phyloP scores from a whole-genome alignment of 2,888 invertebrate genomes.

The Sesamia inferens region DNA sequence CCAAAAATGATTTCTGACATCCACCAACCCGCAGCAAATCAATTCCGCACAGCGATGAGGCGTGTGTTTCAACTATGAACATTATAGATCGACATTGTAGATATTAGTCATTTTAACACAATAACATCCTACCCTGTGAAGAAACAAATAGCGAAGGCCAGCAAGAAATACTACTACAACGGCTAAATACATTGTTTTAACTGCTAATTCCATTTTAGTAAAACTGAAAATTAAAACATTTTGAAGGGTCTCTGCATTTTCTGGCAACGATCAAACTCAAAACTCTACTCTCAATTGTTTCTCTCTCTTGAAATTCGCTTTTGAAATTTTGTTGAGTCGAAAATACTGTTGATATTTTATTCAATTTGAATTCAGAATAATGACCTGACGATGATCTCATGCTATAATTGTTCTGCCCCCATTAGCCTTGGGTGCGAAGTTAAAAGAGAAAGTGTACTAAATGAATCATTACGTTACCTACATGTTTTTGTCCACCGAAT shows the following conservation, averaged over 20 bases:
- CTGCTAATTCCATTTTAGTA: not conserved
- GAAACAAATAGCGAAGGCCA: not conserved
- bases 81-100: not conserved
- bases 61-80: not conserved
- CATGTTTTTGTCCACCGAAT: conserved; percentile 46
- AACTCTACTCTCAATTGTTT: too few species aligned
- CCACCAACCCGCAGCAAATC: not conserved
- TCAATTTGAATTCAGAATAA: conserved; percentile 51
- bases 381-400: conserved; percentile 55
- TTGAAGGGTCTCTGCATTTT: not conserved
- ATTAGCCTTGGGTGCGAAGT: conserved; percentile 65
- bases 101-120: not conserved
- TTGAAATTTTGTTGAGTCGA: not conserved
- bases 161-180: not conserved
- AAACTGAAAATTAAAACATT: not conserved
- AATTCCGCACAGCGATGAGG: not conserved
- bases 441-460: conserved; percentile 72
- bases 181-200: not conserved
- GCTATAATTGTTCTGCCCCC: conserved; percentile 69
- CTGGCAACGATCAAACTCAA: not conserved
- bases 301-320: not conserved
- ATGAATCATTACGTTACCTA: conserved; percentile 69
- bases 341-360: conserved; percentile 12
- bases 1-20: not conserved
- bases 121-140: not conserved